Evolutionary conservation across 2,113 vertebrate genomes (phyloP).

Genomic region (Zosterops japonicus): DNA sequence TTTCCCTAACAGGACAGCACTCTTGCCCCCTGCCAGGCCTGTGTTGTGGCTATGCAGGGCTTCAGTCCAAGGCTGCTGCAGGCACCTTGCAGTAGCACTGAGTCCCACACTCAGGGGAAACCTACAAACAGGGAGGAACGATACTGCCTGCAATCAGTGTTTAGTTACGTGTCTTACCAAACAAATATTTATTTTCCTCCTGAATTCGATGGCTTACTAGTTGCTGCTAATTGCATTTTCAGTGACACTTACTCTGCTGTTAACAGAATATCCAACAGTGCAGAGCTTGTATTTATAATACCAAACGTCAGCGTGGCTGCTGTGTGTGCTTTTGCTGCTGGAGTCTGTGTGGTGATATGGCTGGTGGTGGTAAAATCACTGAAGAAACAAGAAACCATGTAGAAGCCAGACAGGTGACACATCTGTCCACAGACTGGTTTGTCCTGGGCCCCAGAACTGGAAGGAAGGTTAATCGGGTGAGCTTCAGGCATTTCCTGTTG

Average conservation of each 20-base stretch:
- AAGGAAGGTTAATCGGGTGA: background rate
- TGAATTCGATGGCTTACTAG: background rate
- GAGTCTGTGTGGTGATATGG: background rate
- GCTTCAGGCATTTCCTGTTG: slow-evolving; percentile 19
- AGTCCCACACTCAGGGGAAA: background rate
- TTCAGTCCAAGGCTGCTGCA: background rate
- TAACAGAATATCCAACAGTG: slow-evolving; percentile 55
- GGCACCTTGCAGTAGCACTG: background rate
- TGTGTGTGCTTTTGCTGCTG: slow-evolving; percentile 13
- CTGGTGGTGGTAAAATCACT: slow-evolving; percentile 1
- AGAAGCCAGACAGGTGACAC: slow-evolving; percentile 1
- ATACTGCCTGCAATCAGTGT: background rate
- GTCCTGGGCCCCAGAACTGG: background rate
- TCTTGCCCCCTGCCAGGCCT: background rate
- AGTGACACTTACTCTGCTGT: slow-evolving; percentile 33
- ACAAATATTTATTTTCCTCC: background rate
- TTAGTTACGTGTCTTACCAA: background rate
- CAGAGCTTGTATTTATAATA: slow-evolving; percentile 47
- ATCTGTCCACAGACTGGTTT: background rate
- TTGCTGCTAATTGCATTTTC: slow-evolving; percentile 40
- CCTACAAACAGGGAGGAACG: background rate
- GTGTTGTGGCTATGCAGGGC: background rate
- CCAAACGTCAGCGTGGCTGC: slow-evolving; percentile 48
- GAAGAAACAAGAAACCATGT: background rate
- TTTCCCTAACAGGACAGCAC: background rate